A percentile compares a stretch with the other conserved stretches of the same genome.
Conservation (phyloP, 2,797 vertebrate genomes). For the Lacerta agilis region DNA sequence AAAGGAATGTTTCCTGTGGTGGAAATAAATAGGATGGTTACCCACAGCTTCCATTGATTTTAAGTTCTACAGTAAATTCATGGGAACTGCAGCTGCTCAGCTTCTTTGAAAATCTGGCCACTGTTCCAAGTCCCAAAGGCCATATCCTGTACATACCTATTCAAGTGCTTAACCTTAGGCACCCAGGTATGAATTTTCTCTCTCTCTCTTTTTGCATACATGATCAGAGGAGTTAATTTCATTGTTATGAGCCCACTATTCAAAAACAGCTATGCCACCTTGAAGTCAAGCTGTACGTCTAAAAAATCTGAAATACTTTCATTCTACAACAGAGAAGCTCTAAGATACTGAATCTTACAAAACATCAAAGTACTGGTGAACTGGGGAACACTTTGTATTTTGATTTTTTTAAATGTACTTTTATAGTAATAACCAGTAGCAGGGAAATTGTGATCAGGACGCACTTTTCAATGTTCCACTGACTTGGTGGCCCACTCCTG, state of each 20-base stretch:
- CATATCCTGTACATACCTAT: slow-evolving; percentile 43
- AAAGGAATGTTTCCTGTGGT: slow-evolving; percentile 32
- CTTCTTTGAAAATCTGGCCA: slow-evolving; percentile 44
- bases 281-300: slow-evolving; percentile 24
- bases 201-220: slow-evolving; percentile 3
- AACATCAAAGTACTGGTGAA: slow-evolving; percentile 42
- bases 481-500: neutral
- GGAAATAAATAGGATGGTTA: slow-evolving; percentile 55
- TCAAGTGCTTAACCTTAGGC: slow-evolving; percentile 45
- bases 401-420: slow-evolving; percentile 27
- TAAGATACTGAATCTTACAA: slow-evolving; percentile 51
- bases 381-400: neutral
- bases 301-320: slow-evolving; percentile 27
- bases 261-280: slow-evolving; percentile 23
- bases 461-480: neutral
- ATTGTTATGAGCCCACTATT: slow-evolving; percentile 6
- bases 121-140: slow-evolving; percentile 48
- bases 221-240: slow-evolving; percentile 40
- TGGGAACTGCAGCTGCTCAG: slow-evolving; percentile 34
- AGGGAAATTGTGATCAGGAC: slow-evolving; percentile 32
- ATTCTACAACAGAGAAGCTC: slow-evolving; percentile 45
- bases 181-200: slow-evolving; percentile 30
- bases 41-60: slow-evolving; percentile 52
- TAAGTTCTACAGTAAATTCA: slow-evolving; percentile 57
- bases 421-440: neutral